Base-by-base conservation (phyloP, 2,888 invertebrate genomes). In the Agrochola lota region DNA sequence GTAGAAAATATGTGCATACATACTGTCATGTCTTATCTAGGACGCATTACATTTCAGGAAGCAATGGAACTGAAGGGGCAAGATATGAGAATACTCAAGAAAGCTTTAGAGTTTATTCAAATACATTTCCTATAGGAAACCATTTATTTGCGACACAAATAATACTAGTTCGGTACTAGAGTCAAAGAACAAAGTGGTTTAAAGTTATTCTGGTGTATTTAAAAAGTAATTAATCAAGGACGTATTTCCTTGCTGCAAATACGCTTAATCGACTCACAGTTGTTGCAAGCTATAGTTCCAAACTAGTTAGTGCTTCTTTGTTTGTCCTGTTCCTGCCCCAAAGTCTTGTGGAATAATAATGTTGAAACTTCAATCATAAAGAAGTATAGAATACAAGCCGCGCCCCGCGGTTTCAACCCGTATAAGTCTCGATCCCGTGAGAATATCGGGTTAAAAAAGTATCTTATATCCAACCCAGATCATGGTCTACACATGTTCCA, bases 181-280 rank as follows among this genome's bases (percentile, higher is more conserved):
- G 49, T 67, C 52, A 1, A 57, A 62, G 26, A 71, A 83, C 62
- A 62, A 71, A 62, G 26, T 35, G 23, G 49, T 57, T 62, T 35
- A 35, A 73, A 84, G 60, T 57, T 73, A 60, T 73, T 66, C 43
- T 43, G 35, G 49, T 46, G 66, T 78, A 79, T 66, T 81, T 85
- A 73, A 75, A 85, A 78, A 73, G 62, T 43, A 67, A 84, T 84
- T 73, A 70, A 79, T 84, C 60, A 81, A 26, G 66, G 23, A 35
- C 15, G 59, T 70, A 70, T 77, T 82, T 77, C 49, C 35, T 71
- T 26, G 40, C 5, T 52, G 46, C n/a, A 60, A 71, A 83, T 59
- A 62, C 11, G 46, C 23, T 63, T 49, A 77, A 83, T 68, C 71
- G 68, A 68, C 35, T 82, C 20, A 7, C 62, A 55, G 64, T 66